These are phyloP conservation scores for Siniperca chuatsi DNA, from an alignment of 2,113 vertebrate species.

Conservation along the genomic window DNA sequence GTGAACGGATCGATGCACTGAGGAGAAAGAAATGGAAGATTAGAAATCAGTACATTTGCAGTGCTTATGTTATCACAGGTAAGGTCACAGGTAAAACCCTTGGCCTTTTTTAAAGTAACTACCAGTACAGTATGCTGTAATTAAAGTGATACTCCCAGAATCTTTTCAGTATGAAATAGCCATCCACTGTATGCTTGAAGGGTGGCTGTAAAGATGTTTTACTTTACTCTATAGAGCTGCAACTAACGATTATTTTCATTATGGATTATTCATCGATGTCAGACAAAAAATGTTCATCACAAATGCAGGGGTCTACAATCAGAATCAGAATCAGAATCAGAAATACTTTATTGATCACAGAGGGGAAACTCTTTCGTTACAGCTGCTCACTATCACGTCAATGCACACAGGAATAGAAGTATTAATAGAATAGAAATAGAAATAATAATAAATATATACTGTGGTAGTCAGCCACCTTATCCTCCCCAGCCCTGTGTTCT, in stretches of 20 bases:
- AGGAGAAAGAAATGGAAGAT: not conserved
- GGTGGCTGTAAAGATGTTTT: not conserved
- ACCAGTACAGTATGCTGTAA: not conserved
- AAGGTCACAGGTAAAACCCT: not conserved
- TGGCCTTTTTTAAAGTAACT: not conserved
- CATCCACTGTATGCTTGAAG: not conserved
- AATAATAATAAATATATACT: too few relatives aligned
- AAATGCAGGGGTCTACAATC: not conserved
- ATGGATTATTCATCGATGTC: not conserved
- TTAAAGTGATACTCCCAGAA: not conserved
- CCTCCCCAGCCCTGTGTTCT: too few relatives aligned
- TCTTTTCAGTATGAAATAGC: not conserved
- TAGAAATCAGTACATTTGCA: conserved; percentile 9
- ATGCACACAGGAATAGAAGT: too few relatives aligned
- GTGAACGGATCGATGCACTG: not conserved
- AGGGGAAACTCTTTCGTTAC: too few relatives aligned
- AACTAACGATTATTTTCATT: not conserved
- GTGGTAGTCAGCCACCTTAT: too few relatives aligned
- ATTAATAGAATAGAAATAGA: too few relatives aligned
- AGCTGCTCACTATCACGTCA: too few relatives aligned
- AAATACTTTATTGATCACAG: too few relatives aligned
- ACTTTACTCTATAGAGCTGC: not conserved
- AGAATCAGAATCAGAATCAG: too few relatives aligned
- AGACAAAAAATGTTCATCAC: not conserved
- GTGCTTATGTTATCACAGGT: conserved; percentile 4